Base-by-base conservation (phyloP, 2,888 invertebrate species). In the Lasius fuliginosus region DNA sequence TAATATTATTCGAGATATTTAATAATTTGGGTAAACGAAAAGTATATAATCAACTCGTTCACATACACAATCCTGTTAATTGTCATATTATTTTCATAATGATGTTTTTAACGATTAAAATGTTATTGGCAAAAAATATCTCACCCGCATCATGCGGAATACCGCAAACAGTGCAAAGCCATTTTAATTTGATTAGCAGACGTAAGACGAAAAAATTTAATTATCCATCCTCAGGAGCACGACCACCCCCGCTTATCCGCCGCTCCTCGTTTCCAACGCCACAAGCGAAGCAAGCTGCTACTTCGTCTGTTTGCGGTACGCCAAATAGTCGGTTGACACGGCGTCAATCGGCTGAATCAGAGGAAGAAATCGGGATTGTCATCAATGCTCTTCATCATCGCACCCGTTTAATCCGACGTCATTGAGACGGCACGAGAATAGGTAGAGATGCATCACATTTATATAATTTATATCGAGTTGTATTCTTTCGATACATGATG, bases 221-320 rank as follows among this genome's bases (percentile, higher is more conserved):
- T 79, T 71, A 71, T 60, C 71, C 11, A 42, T 6, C 42, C 88
- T 62, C 89, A 93, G 93, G 93, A 88, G 90, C 92, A 65, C 88
- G 90, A 86, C 91, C 92, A 82, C 90, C 94, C 46, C 90, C 93
- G 77, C 91, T 93, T 62, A 90, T 92, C 75, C 92, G 94, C 60
- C 92, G 94, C 60, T 94, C 93, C 33, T 94, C 94, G 6, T 94
- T 93, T 74, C 94, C 94, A 58, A 91, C 88, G 58, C 92, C 93
- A 79, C 89, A 86, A 69, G 88, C 85, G 69, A 88, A 85, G 74
- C 88, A 90, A 87, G 84, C 83, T 40, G 49, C 86, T 58, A 71
- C 60, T 30, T 75, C 86, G 46, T 87, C 90, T 60, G 60, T 87
- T 42, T 82, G 85, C 75, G 91, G 91, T 65, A 89, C 90, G 40